Percentiles rank a stretch among this genome's conserved stretches.
These are phyloP conservation scores for Pandemis cinnamomeana DNA, from an alignment of 2,888 invertebrate genomes.

Conservation along the genomic window DNA sequence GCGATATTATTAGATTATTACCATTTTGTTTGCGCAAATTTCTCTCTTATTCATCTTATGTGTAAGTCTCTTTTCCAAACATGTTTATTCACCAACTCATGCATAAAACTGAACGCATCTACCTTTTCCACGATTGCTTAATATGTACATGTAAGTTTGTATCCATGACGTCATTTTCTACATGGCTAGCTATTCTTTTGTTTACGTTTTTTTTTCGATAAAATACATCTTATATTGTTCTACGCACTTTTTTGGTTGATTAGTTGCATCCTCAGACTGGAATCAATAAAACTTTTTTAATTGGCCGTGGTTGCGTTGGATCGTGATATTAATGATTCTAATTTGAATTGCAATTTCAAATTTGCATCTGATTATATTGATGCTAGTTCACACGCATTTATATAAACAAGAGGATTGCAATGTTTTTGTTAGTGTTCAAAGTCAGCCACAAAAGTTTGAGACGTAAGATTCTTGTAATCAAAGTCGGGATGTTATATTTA, in stretches of 20 bases:
- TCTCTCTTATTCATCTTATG: slow-evolving; percentile 13
- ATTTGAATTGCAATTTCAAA: background rate
- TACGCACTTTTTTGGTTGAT: background rate
- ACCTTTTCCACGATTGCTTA: slow-evolving; percentile 23
- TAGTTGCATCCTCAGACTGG: too few relatives aligned
- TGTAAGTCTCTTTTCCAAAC: slow-evolving; percentile 11
- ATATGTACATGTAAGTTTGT: slow-evolving; percentile 36
- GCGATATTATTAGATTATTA: slow-evolving; percentile 2
- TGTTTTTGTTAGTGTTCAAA: too few relatives aligned
- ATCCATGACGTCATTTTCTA: slow-evolving; percentile 42
- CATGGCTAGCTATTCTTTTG: slow-evolving; percentile 40
- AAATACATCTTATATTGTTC: slow-evolving; percentile 17
- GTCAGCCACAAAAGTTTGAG: too few relatives aligned
- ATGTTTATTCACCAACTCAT: slow-evolving; percentile 8
- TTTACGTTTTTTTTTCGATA: slow-evolving; percentile 47
- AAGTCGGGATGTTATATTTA: too few relatives aligned
- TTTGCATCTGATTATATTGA: background rate
- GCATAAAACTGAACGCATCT: slow-evolving; percentile 25
- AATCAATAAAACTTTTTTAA: too few relatives aligned
- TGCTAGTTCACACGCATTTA: too few relatives aligned
- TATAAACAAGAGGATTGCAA: too few relatives aligned
- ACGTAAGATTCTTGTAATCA: too few relatives aligned
- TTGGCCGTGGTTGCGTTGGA: too few relatives aligned
- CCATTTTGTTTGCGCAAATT: slow-evolving; percentile 14
- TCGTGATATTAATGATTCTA: background rate